Evolutionary conservation across 2,113 vertebrate genomes (phyloP).

Genomic region (Myodes glareolus): DNA sequence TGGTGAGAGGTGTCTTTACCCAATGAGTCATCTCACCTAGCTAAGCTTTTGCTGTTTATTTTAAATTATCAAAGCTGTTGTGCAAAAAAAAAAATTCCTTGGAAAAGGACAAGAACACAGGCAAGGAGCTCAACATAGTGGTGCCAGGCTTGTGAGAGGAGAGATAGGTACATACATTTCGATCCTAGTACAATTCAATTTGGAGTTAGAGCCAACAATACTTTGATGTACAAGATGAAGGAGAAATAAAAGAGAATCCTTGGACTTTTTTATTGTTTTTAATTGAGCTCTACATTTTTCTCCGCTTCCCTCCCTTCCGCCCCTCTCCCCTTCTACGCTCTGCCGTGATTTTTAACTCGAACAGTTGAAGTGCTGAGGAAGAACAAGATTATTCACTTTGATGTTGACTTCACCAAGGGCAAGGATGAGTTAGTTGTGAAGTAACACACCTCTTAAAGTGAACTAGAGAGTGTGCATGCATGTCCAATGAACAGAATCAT

Average conservation of each 20-base stretch:
- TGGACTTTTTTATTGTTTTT: neutral
- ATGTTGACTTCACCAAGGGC: slow-evolving; percentile 23
- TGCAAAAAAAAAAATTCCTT: neutral
- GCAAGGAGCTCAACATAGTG: neutral
- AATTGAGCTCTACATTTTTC: no score
- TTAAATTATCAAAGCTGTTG: neutral
- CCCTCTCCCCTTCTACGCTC: no score
- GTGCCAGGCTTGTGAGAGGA: neutral
- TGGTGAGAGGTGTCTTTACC: neutral
- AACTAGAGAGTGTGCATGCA: neutral
- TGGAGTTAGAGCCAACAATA: neutral
- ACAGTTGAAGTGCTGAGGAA: neutral
- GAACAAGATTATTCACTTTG: neutral
- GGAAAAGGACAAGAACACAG: neutral
- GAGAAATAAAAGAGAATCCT: slow-evolving; percentile 6
- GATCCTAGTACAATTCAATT: neutral
- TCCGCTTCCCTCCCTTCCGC: no score
- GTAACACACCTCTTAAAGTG: neutral
- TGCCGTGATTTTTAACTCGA: neutral
- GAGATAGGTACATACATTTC: neutral
- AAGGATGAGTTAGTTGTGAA: neutral
- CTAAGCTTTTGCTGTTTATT: neutral
- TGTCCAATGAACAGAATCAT: neutral
- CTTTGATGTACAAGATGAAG: neutral
- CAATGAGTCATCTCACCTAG: neutral